Base-by-base conservation (phyloP, 2,797 vertebrate genomes). In the Chelon auratus region DNA sequence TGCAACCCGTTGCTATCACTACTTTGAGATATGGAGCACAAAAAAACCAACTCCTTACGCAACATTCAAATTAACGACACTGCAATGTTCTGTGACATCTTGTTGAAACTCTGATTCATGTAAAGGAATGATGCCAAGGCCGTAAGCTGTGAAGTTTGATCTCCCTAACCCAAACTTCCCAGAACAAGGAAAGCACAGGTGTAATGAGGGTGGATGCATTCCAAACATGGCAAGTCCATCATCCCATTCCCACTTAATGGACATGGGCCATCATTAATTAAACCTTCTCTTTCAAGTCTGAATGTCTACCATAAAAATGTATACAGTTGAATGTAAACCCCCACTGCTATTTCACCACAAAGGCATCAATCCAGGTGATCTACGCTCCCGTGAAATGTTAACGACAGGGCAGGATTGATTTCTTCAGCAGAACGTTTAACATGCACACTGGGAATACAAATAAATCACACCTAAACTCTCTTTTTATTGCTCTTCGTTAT, bases 11-110 rank as follows among this genome's bases (percentile, higher is more conserved):
- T 33, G 59, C 64, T 68, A 68, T 84, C 78, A 51, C 39, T 12
- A 5, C 59, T 64, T 45, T 18, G 33, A 74, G 67, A 64, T 66
- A 70, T 2, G 6, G 9, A 70, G 52, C 56, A 59, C 69, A 80
- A 39, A 42, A 80, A 78, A 86, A 86, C 80, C 80, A 82, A 54
- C 33, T 42, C 20, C 43, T 87, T 78, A 78, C 15, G 4, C 75
- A 83, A 84, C 62, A 2, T 15, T 37, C 26, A 50, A 67, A 82
- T 72, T 9, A 77, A 78, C 45, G 62, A 72, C 71, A 12, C 7
- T 0, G 54, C 52, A 18, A 42, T 73, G 66, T 79, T 68, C 18
- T 24, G 53, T 13, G 63, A 52, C 59, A 74, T 78, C 33, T 72
- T 56, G 54, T 50, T 57, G 60, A 51, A 47, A 59, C 33, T 65